Evolutionary conservation across 1,140 invertebrate species (phyloP).

Genomic region (Aphaenogaster floridana): DNA sequence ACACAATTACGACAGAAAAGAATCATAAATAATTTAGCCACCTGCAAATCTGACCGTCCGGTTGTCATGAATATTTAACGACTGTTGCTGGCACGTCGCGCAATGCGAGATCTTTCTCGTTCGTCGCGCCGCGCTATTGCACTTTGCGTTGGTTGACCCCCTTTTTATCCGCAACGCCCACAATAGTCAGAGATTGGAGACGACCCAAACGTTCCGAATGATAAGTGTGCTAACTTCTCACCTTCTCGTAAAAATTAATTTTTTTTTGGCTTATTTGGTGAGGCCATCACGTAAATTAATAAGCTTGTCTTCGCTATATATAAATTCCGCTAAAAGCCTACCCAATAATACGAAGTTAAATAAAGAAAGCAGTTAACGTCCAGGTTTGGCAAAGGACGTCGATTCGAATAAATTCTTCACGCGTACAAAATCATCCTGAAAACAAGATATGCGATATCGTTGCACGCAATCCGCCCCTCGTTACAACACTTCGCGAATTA

Average conservation of each 20-base stretch:
- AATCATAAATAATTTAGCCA: conserved; percentile 52
- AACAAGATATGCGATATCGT: conserved; percentile 39
- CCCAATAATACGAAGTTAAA: neutral
- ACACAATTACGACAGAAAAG: conserved; percentile 41
- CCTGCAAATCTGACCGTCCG: conserved; percentile 37
- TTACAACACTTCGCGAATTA: conserved; percentile 50
- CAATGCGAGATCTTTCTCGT: conserved; percentile 40
- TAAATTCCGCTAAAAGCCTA: neutral
- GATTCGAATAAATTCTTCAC: neutral
- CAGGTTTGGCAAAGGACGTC: neutral
- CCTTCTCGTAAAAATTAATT: conserved; percentile 27
- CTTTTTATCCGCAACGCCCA: conserved; percentile 52
- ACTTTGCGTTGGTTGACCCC: conserved; percentile 37
- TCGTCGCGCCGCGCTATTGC: conserved; percentile 28
- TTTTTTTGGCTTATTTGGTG: conserved; percentile 2
- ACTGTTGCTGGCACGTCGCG: conserved; percentile 35
- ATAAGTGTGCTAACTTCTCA: conserved; percentile 49
- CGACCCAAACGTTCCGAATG: conserved; percentile 48
- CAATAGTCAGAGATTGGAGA: conserved; percentile 57
- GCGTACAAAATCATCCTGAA: conserved; percentile 2
- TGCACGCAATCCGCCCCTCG: conserved; percentile 35
- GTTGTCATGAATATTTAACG: conserved; percentile 57
- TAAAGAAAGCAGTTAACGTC: neutral
- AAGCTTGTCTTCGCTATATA: neutral
- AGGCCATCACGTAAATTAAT: conserved; percentile 32